phyloP scores from a whole-genome alignment of 2,797 vertebrate genomes.

The Lemur catta region DNA sequence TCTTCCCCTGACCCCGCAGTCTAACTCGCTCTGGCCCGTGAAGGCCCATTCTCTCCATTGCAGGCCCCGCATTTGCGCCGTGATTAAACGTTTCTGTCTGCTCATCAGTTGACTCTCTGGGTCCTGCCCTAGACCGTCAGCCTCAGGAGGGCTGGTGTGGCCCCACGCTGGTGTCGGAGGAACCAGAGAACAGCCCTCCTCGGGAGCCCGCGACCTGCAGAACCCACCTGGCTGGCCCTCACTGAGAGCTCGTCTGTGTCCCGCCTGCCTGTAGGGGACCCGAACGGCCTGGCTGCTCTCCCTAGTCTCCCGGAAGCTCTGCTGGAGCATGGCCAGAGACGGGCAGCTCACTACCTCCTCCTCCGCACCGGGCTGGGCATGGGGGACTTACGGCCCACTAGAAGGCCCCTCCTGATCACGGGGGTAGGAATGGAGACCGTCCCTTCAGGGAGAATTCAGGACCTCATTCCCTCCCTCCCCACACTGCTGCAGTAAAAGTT shows the following conservation, averaged over 20 bases:
- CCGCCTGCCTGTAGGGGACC: neutral
- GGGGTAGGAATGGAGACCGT: accelerated
- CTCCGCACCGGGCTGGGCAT: neutral
- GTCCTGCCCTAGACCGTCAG: neutral
- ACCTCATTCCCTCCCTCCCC: neutral
- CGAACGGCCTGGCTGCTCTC: neutral
- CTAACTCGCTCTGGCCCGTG: accelerated
- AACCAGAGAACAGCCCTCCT: neutral
- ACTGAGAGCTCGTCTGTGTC: neutral
- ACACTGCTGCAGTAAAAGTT: neutral
- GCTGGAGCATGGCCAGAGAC: neutral
- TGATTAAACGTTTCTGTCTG: neutral
- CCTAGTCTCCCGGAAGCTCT: neutral
- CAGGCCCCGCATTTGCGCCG: neutral
- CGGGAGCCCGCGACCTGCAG: neutral
- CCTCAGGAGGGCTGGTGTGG: no score
- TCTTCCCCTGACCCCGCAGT: neutral
- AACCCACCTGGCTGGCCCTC: neutral
- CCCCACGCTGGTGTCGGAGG: neutral
- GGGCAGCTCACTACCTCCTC: neutral
- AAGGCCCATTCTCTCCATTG: neutral
- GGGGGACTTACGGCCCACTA: neutral
- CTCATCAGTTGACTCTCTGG: neutral
- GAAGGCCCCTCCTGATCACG: neutral
- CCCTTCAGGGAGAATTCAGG: neutral